Base-by-base conservation (phyloP, 2,888 invertebrate genomes). In the Metellina segmentata region DNA sequence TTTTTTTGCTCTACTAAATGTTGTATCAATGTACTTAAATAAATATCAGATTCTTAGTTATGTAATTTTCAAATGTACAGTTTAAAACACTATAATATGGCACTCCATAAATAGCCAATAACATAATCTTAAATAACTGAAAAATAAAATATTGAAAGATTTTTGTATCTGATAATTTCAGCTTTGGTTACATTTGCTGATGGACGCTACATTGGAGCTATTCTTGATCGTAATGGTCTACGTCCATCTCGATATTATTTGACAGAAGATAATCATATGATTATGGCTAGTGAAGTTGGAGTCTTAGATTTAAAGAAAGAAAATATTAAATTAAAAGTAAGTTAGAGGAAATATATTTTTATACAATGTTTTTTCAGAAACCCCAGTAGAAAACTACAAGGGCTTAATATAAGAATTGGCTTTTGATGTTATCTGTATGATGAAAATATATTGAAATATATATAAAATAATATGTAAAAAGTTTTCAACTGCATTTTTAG, bases 231-330 rank as follows among this genome's bases (percentile, higher is more conserved):
- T 94, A 99, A 99, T 95, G 99, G 99, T 61, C 96, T 99, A 94
- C 96, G 99, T 93, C 99, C 99, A 83, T 99, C 99, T 49, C 97
- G 99, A 93, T 99, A 98, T 96, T 99, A 99, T 95, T 97, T 99
- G 94, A 98, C 99, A 94, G 98, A 97, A 95, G 98, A 99, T 95
- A 98, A 99, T 95, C 96, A 98, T 93, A 97, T 99, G 95, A 97
- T 99, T 94, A 99, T 99, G 99, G 99, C 99, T 92, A 99, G 99
- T 93, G 99, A 99, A 96, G 99, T 99, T 93, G 99, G 99, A 93
- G 99, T 99, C 83, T 95, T 95, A 81, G 96, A 96, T 94, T 97
- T 98, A 85, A 97, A 97, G 94, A 98, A 98, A 4, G 96, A 97
- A 85, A 97, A 98, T 95, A 97, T 99, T 93, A 96, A 97, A 93